phyloP scores from a whole-genome alignment of 2,797 vertebrate species.

The Geotrypetes seraphini region DNA sequence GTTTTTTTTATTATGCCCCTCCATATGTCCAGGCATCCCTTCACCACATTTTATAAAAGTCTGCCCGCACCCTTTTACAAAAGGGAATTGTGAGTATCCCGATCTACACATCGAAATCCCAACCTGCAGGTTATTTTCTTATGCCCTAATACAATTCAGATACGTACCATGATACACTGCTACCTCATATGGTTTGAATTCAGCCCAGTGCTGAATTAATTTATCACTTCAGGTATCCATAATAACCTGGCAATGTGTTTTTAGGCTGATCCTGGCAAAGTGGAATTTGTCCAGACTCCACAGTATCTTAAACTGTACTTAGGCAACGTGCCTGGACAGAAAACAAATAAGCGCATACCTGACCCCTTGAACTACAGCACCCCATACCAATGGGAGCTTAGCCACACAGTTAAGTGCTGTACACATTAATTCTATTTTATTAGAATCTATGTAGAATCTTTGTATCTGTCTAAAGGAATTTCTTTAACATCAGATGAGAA shows the following conservation, averaged over 20 bases:
- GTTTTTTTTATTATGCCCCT: too few species aligned
- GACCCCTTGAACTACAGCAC: too few species aligned
- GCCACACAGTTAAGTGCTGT: background rate
- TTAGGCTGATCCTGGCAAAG: slow-evolving; percentile 16
- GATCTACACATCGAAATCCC: too few species aligned
- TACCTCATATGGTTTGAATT: slow-evolving; percentile 11
- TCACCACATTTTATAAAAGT: too few species aligned
- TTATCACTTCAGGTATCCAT: slow-evolving; percentile 11
- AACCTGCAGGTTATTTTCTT: too few species aligned
- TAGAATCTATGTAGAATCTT: background rate
- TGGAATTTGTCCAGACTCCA: background rate
- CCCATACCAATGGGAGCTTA: background rate
- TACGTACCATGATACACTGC: too few species aligned
- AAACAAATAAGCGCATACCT: background rate
- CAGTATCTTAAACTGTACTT: background rate
- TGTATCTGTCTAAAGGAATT: background rate
- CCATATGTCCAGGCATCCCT: too few species aligned
- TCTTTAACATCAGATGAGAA: slow-evolving; percentile 4
- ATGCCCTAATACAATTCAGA: too few species aligned
- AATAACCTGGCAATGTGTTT: background rate
- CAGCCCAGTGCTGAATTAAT: slow-evolving; percentile 16
- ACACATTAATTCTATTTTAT: background rate
- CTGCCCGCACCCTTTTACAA: too few species aligned
- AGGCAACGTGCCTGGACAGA: background rate
- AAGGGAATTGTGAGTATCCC: too few species aligned